Evolutionary conservation across 2,888 invertebrate species (phyloP), one percentile per base, ranked within the genome.

Genomic region (Sphaerophoria taeniata): DNA sequence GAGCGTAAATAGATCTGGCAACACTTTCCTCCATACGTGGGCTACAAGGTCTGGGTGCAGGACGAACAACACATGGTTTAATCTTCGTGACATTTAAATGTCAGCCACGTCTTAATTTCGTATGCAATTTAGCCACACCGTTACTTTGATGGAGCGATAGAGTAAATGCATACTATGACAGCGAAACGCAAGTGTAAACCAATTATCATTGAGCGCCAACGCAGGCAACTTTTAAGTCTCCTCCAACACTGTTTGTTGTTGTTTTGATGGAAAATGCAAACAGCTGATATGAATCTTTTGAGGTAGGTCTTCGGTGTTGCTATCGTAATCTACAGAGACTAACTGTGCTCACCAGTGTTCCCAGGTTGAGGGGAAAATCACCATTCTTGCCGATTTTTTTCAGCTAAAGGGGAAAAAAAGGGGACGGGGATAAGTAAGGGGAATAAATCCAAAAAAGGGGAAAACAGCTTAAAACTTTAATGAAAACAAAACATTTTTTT

Each of bases 31-130:
- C 9, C 31, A 14, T 61, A 39, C 31, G 3, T 11, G 34, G 4
- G 65, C 12, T 16, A 12, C 6, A 6, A 49, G 4, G 14, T n/a
- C n/a, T n/a, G n/a, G n/a, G n/a, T n/a, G n/a, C n/a, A n/a, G n/a
- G n/a, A n/a, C 55, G 36, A 24, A 24, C 24, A 2, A 24, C 24
- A 24, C 24, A 24, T 24, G 24, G 61, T 56, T 31, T 60, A 82
- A 78, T 84, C 58, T 84, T 55, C 55, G 71, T 84, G 84, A 72
- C 84, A 84, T 84, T 84, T 80, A 84, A 84, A 84, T 84, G 80
- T 76, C 80, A 84, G 24, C 47, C 49, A 55, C 56, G 61, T 69
- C 24, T 80, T 16, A 36, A 55, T 33, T 72, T 53, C 1, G n/a
- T 47, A 55, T 33, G 71, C 65, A 16, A 4, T 16, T 3, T 34